phyloP scores from a whole-genome alignment of 2,797 vertebrate genomes.

The Cuculus canorus region DNA sequence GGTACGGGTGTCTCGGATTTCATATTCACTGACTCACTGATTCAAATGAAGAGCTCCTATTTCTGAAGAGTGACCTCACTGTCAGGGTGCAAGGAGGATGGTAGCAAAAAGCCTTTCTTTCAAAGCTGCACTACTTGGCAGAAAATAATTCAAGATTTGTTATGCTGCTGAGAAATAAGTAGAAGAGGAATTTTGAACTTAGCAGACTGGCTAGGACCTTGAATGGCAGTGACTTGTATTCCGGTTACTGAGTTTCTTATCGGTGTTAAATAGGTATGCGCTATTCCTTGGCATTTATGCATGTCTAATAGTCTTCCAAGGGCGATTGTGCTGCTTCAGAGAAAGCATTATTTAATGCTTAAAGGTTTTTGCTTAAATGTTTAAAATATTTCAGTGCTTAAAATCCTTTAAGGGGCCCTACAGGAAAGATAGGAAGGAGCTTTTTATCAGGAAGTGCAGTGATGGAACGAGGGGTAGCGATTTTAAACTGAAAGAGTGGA shows the following conservation, averaged over 20 bases:
- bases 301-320: neutral
- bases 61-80: slow-evolving; percentile 46
- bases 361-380: too few relatives aligned
- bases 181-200: neutral
- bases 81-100: neutral
- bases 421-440: too few relatives aligned
- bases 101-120: neutral
- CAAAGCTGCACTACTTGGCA: neutral
- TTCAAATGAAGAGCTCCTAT: slow-evolving; percentile 56
- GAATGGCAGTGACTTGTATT: neutral
- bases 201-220: neutral
- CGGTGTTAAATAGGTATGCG: neutral
- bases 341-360: neutral
- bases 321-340: neutral
- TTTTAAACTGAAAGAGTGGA: too few relatives aligned
- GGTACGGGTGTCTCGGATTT: slow-evolving; percentile 30
- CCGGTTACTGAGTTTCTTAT: neutral
- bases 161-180: neutral
- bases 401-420: too few relatives aligned
- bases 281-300: neutral
- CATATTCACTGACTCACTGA: slow-evolving; percentile 47
- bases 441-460: too few relatives aligned
- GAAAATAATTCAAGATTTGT: neutral
- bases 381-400: too few relatives aligned
- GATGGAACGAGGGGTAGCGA: too few relatives aligned